These are phyloP conservation scores for Setophaga coronata DNA, from an alignment of 2,113 vertebrate species.

Conservation along the genomic window DNA sequence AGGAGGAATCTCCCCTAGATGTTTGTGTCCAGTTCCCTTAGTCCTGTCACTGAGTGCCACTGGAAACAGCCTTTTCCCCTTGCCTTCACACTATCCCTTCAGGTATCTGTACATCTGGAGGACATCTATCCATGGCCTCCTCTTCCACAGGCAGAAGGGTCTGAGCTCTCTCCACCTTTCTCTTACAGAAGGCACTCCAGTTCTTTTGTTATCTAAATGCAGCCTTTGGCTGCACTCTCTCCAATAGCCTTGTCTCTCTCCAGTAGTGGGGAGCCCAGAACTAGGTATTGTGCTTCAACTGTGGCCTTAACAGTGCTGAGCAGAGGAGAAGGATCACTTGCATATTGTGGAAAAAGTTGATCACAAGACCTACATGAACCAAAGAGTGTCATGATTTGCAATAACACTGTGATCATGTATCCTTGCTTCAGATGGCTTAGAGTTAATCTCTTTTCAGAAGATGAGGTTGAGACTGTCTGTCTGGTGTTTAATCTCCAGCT, in stretches of 20 bases:
- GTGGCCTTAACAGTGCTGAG: not conserved
- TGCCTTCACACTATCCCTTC: not conserved
- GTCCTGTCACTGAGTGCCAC: no score
- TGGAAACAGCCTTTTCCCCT: not conserved
- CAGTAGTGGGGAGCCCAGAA: not conserved
- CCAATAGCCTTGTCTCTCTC: no score
- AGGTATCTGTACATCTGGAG: not conserved
- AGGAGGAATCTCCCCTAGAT: not conserved
- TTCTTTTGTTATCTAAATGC: not conserved
- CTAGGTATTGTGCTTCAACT: not conserved
- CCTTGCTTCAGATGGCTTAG: not conserved
- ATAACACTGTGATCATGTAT: not conserved
- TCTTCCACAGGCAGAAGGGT: not conserved
- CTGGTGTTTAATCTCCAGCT: not conserved
- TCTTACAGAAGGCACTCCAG: accelerated
- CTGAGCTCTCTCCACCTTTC: not conserved
- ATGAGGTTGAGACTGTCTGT: not conserved
- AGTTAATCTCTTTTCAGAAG: not conserved
- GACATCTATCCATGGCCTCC: not conserved
- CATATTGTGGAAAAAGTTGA: not conserved
- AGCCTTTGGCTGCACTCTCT: not conserved
- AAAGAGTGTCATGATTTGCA: not conserved
- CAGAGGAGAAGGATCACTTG: not conserved
- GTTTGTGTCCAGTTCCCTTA: not conserved
- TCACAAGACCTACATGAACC: not conserved